phyloP scores from a whole-genome alignment of 2,888 invertebrate genomes.

The Psylliodes chrysocephalus region DNA sequence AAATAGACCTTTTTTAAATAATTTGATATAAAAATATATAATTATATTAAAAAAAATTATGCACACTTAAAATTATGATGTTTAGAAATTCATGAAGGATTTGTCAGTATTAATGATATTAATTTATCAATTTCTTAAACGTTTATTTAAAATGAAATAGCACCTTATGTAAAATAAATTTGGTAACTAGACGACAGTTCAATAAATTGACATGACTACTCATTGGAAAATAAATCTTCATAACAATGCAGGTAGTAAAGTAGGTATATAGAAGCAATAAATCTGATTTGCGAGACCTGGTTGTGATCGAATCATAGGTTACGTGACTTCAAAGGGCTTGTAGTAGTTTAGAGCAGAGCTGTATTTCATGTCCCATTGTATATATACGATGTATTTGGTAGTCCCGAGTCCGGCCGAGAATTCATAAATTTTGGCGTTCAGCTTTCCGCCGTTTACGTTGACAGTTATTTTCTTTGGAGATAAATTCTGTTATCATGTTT shows the following conservation, averaged over 20 bases:
- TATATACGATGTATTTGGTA: conserved; percentile 30
- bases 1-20: no score
- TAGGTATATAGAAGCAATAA: conserved; percentile 40
- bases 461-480: conserved; percentile 31
- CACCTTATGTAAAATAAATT: no score
- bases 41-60: no score
- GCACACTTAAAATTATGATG: no score
- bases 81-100: no score
- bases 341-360: conserved; percentile 35
- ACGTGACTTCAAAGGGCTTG: conserved; percentile 39
- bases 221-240: conserved; percentile 35
- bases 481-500: conserved; percentile 4
- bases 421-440: conserved; percentile 41
- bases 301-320: conserved; percentile 43
- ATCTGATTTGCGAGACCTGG: conserved; percentile 34
- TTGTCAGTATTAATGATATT: no score
- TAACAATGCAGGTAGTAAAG: conserved; percentile 42
- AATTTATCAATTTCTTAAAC: no score
- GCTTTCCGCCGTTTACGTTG: conserved; percentile 26
- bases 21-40: no score
- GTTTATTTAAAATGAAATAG: no score
- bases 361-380: conserved; percentile 41
- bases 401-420: conserved; percentile 29
- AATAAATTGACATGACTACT: conserved; percentile 21
- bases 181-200: conserved; percentile 5